Evolutionary conservation across 2,113 vertebrate genomes (phyloP), one percentile per base, ranked within the genome.

Genomic region (Oreochromis aureus): DNA sequence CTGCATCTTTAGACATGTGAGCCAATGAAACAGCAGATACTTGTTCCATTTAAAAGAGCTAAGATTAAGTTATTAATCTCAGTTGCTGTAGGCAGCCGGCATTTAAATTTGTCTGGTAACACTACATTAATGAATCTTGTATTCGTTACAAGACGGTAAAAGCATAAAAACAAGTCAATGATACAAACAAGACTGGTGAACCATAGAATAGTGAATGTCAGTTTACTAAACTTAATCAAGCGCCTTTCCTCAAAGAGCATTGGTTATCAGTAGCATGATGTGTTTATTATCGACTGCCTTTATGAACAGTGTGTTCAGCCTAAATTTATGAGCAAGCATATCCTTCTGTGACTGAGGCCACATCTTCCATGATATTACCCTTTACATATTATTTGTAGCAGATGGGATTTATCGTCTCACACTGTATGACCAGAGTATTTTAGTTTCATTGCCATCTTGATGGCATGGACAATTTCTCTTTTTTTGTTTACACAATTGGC

Each of bases 231-330:
- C 22, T 46, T 46, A 18, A 24, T 27, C 12, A 36, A 39, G 61
- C 6, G 16, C 9, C 59, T 63, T 36, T 6, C 59, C 59, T 36
- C 10, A 12, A 71, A 24, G 39, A 71, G 19, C 66, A 71, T 3
- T 44, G 12, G 39, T 41, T 71, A 71, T 71, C n/a, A 71, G 39
- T 41, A 71, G 66, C 22, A 71, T 6, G 66, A 44, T 44, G n/a
- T 1, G 2, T 18, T 61, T 32, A 32, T 32, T 61, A 3, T 61
- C 6, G 5, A 18, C 15, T 32, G 7, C 1, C 61, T 11, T 34
- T 66, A 7, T 66, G 18, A 63, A 36, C 32, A 66, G 32, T 66
- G 32, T 66, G 61, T 36, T 66, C 6, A 36, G 61, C 18, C 32
- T n/a, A 12, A 1, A 34, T 63, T 10, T 11, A 2, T 6, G 9